Evolutionary conservation across 2,888 invertebrate genomes (phyloP), one percentile per base, ranked within the genome.

Genomic region (Pseudanteris insignis): DNA sequence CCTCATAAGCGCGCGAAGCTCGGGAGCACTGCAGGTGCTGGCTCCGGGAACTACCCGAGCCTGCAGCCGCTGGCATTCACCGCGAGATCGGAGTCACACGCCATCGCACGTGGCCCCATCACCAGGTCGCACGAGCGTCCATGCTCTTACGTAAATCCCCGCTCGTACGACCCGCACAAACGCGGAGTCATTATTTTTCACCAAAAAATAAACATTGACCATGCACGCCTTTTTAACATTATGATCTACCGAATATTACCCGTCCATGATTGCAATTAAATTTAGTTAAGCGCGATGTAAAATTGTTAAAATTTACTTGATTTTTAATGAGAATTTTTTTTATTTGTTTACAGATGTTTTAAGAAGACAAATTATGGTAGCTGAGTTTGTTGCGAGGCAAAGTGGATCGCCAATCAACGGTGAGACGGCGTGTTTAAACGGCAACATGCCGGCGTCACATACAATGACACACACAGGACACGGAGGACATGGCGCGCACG

Each of bases 341-440:
- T 46, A 25, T 36, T 18, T 46, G n/a, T 2, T 78, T 76, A 0
- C 75, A 79, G 79, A 79, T 79, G 78, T 75, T 73, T 70, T 80
- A 75, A 80, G 79, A 77, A 75, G 77, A 76, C 77, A 72, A 79
- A 90, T 89, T 86, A 91, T 91, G 89, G 91, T 92, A 82, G 91
- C 91, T 81, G 91, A 91, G 84, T 89, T 91, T 81, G 89, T 90
- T 77, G 84, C 89, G 80, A 89, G 90, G 76, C 89, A 82, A 70
- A 86, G 84, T 83, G 85, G 85, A 79, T 86, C 86, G 75, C 86
- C 86, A 72, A 85, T 86, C 69, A 87, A 86, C 81, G 86, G 87
- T 85, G 86, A 86, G 83, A 84, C 86, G 67, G 85, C 86, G 70
- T 84, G 83, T 70, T 74, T 85, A 72, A 84, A 89, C 72, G 76